phyloP scores from a whole-genome alignment of 2,888 invertebrate genomes.

The Notodonta dromedarius region DNA sequence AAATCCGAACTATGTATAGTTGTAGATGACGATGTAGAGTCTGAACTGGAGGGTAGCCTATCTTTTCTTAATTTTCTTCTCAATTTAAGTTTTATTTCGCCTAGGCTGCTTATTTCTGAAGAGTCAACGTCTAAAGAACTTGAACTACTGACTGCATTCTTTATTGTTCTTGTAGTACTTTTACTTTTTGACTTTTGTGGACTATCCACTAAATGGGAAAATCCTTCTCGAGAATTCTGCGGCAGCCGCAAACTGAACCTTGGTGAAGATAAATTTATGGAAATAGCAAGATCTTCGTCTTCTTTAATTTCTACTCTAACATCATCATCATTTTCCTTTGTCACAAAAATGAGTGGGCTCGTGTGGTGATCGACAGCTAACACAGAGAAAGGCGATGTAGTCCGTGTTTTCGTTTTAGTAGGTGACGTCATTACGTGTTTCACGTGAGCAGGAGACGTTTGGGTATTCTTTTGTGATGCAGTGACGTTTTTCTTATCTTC shows the following conservation, averaged over 20 bases:
- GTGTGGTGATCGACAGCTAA: slow-evolving; percentile 65
- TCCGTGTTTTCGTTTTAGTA: slow-evolving; percentile 68
- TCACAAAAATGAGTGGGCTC: slow-evolving; percentile 59
- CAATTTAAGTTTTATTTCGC: slow-evolving; percentile 64
- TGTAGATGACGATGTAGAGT: slow-evolving; percentile 60
- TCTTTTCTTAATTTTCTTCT: slow-evolving; percentile 50
- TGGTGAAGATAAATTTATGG: slow-evolving; percentile 74
- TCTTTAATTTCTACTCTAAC: slow-evolving; percentile 45
- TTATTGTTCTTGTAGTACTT: slow-evolving; percentile 22
- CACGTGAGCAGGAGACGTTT: slow-evolving; percentile 75
- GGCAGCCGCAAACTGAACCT: slow-evolving; percentile 73
- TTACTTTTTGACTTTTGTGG: slow-evolving; percentile 25
- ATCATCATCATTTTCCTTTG: slow-evolving; percentile 52
- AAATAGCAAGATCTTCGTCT: slow-evolving; percentile 65
- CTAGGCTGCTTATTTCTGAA: slow-evolving; percentile 76
- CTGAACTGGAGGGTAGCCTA: slow-evolving; percentile 54
- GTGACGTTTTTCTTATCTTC: slow-evolving; percentile 51
- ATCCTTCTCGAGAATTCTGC: slow-evolving; percentile 61
- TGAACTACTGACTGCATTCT: slow-evolving; percentile 50
- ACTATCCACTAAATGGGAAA: slow-evolving; percentile 58
- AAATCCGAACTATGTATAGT: slow-evolving; percentile 57
- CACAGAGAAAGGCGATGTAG: slow-evolving; percentile 68
- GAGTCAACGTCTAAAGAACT: slow-evolving; percentile 72
- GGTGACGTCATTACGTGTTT: slow-evolving; percentile 79
- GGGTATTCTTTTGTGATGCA: slow-evolving; percentile 71